These are phyloP conservation scores for Cylas formicarius DNA, from an alignment of 1,140 invertebrate species.

Conservation along the genomic window DNA sequence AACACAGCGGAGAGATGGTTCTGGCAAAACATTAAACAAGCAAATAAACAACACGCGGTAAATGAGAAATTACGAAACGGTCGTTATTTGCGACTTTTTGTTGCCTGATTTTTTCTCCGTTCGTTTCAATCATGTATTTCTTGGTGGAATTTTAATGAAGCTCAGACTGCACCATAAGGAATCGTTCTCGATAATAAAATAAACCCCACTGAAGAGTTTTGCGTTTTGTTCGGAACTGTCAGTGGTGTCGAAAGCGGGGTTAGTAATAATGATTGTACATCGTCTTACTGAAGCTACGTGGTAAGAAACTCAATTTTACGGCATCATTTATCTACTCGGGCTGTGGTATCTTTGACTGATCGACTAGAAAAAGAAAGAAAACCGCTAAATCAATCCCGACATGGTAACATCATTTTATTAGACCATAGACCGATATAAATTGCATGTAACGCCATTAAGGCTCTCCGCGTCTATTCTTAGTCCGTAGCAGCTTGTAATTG, in stretches of 20 bases:
- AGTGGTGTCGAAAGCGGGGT: conserved; percentile 5
- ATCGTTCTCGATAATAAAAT: conserved; percentile 5
- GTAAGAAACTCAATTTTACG: too few species aligned
- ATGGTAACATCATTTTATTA: too few species aligned
- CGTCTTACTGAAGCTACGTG: too few species aligned
- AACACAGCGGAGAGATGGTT: conserved; percentile 8
- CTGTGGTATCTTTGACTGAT: too few species aligned
- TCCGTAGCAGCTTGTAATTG: too few species aligned
- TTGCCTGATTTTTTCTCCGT: conserved; percentile 7
- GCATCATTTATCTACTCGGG: too few species aligned
- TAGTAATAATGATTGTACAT: too few species aligned
- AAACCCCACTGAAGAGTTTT: conserved; percentile 1
- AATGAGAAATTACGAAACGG: conserved; percentile 11
- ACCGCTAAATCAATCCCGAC: too few species aligned
- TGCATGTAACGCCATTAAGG: too few species aligned
- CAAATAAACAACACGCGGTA: conserved; percentile 9
- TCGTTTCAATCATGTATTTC: conserved; percentile 3
- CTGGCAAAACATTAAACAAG: conserved; percentile 3
- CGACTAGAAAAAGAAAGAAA: too few species aligned
- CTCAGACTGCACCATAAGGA: conserved; percentile 7
- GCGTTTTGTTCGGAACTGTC: neutral
- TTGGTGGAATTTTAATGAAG: conserved; percentile 10
- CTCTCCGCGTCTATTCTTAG: too few species aligned
- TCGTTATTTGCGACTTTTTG: conserved; percentile 9
- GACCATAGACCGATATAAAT: too few species aligned